Evolutionary conservation across 35 echinoderm and acorn worm species (phyloP).

Genomic region (Lytechinus pictus): DNA sequence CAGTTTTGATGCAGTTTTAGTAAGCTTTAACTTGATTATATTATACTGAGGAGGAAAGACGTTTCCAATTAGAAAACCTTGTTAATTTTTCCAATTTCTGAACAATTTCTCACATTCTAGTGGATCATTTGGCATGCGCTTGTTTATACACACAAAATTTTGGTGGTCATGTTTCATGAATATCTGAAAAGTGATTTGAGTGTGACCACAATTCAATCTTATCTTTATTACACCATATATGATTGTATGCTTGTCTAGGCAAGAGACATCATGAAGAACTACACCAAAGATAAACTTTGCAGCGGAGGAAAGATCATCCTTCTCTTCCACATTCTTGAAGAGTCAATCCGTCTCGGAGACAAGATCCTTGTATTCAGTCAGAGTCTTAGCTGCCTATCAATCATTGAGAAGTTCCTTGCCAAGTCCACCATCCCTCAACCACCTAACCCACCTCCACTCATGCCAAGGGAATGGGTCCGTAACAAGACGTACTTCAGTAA

Average conservation of each 20-base stretch:
- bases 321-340: conserved; percentile 92
- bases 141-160: too few relatives aligned
- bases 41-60: too few relatives aligned
- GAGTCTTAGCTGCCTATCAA: conserved; percentile 79
- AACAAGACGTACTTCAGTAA: conserved; percentile 95
- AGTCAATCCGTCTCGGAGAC: conserved; percentile 82
- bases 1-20: too few relatives aligned
- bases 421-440: conserved; percentile 71
- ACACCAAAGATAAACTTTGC: conserved; percentile 65
- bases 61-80: too few relatives aligned
- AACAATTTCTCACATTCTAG: too few relatives aligned
- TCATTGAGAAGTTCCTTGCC: conserved; percentile 93
- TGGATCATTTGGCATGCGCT: too few relatives aligned
- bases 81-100: too few relatives aligned
- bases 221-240: neutral
- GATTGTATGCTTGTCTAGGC: conserved; percentile 57
- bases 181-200: neutral
- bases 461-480: conserved; percentile 78
- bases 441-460: conserved; percentile 69
- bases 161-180: too few relatives aligned
- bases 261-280: conserved; percentile 94
- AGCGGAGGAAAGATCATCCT: conserved; percentile 93
- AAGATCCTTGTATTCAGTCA: conserved; percentile 96
- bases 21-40: too few relatives aligned
- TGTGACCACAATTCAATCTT: neutral